Percentiles rank a stretch among this genome's conserved stretches.
Conservation (phyloP, 2,113 vertebrate species). For the Cephalophus harveyi region DNA sequence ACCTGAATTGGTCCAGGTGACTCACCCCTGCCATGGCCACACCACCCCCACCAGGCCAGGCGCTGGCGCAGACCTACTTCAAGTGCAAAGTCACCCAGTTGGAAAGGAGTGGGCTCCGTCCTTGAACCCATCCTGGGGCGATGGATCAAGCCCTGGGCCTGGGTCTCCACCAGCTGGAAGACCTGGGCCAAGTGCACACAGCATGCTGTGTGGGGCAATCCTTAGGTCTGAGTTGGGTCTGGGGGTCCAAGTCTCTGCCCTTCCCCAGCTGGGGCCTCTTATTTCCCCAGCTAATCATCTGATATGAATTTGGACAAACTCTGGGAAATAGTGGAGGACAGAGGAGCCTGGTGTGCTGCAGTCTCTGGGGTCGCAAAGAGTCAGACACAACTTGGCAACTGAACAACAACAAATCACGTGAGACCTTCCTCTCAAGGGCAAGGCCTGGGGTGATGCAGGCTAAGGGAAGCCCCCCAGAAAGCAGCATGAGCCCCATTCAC, state of each 20-base stretch:
- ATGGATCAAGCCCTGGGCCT: neutral
- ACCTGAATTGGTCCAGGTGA: neutral
- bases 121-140: fast-evolving
- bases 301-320: neutral
- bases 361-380: neutral
- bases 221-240: neutral
- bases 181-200: neutral
- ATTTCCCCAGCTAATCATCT: neutral
- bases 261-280: neutral
- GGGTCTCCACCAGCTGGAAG: neutral
- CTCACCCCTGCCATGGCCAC: neutral
- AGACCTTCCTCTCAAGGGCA: neutral
- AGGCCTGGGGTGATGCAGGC: neutral
- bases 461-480: neutral
- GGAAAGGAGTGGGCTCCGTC: neutral
- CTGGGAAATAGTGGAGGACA: neutral
- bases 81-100: neutral
- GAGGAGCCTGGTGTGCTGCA: neutral
- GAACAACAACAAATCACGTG: neutral
- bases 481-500: neutral
- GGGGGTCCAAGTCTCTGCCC: neutral
- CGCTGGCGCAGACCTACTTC: neutral
- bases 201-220: neutral
- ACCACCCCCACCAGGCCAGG: neutral
- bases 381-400: neutral